Conservation (phyloP, 2,113 vertebrate species). For the Empidonax traillii region DNA sequence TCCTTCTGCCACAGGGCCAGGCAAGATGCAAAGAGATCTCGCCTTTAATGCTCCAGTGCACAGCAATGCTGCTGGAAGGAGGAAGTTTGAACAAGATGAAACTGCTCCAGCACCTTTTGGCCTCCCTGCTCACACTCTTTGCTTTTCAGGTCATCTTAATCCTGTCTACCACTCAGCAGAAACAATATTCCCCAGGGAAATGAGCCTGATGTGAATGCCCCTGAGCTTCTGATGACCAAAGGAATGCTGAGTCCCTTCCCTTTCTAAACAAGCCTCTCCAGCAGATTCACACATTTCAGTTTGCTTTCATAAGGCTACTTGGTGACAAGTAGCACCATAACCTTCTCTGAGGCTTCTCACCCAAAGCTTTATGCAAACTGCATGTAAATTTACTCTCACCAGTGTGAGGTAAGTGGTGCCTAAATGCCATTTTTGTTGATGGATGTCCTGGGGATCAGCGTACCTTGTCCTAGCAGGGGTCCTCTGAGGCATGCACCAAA, state of each 20-base stretch:
- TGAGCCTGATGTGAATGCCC: background rate
- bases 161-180: background rate
- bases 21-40: background rate
- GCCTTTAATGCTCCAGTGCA: background rate
- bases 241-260: background rate
- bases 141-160: background rate
- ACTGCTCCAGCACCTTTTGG: background rate
- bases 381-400: background rate
- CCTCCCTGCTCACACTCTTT: background rate
- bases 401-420: background rate
- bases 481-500: background rate
- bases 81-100: slow-evolving; percentile 3
- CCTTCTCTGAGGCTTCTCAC: background rate
- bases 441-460: background rate
- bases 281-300: background rate
- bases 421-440: background rate
- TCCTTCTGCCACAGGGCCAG: background rate
- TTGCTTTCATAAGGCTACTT: background rate
- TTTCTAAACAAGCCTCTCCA: background rate
- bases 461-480: background rate
- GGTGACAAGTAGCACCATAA: background rate
- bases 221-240: background rate
- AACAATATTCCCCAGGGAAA: background rate
- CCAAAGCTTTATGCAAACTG: background rate
- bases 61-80: background rate